These are phyloP conservation scores for Oxycera nigricornis DNA, from an alignment of 2,888 invertebrate species.

Conservation along the genomic window DNA sequence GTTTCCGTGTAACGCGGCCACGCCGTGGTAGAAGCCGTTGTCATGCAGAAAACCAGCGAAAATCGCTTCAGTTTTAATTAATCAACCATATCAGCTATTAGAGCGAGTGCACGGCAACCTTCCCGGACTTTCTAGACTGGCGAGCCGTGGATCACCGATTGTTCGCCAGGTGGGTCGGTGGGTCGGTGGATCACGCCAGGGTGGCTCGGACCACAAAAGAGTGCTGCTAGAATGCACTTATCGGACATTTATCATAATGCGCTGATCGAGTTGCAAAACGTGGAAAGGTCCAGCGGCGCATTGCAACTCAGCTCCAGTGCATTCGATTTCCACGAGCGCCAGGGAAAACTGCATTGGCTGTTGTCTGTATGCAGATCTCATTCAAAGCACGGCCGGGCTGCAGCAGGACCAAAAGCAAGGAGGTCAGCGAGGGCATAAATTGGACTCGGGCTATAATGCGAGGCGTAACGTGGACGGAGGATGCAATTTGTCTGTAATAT, in stretches of 20 bases:
- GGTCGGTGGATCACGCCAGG: neutral
- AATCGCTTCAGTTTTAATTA: constrained; percentile 26
- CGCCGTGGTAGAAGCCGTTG: neutral
- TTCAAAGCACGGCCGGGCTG: too few species aligned
- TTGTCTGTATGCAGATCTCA: too few species aligned
- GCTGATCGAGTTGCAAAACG: constrained; percentile 23
- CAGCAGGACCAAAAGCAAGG: too few species aligned
- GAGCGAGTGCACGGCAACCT: constrained; percentile 6
- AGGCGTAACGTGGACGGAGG: too few species aligned
- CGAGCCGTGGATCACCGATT: neutral
- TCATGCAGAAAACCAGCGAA: constrained; percentile 17
- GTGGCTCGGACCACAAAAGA: neutral
- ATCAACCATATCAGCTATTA: constrained; percentile 15
- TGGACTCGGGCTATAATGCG: too few species aligned
- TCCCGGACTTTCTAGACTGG: neutral
- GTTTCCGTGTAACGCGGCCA: constrained; percentile 18
- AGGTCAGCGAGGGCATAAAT: too few species aligned
- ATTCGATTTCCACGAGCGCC: neutral
- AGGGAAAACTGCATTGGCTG: too few species aligned
- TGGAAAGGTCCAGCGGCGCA: constrained; percentile 17
- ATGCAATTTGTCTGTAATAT: too few species aligned
- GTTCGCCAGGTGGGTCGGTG: neutral
- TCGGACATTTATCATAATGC: constrained; percentile 28
- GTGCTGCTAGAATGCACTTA: neutral
- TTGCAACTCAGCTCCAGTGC: neutral